phyloP scores from a whole-genome alignment of 1,140 invertebrate genomes.

The Panagrolaimus sp. region DNA sequence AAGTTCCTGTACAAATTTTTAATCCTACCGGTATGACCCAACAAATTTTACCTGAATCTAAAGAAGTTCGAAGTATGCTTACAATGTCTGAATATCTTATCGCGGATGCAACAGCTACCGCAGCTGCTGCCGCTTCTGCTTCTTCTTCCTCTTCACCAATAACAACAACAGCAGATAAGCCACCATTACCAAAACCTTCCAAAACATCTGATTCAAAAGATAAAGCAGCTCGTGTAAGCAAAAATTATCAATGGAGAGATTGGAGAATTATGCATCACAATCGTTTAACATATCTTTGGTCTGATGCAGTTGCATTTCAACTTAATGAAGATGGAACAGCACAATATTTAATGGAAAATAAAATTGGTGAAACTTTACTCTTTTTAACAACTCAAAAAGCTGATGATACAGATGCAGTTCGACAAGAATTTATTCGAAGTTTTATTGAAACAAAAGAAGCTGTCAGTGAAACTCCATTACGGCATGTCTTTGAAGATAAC shows the following conservation, averaged over 20 bases:
- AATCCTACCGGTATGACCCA: too few species aligned
- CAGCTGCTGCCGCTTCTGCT: neutral
- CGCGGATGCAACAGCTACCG: neutral
- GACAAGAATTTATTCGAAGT: neutral
- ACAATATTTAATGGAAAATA: constrained; percentile 12
- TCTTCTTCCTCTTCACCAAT: neutral
- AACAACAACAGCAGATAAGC: too few species aligned
- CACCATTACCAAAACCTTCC: too few species aligned
- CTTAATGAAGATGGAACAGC: constrained; percentile 66
- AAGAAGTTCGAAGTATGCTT: too few species aligned
- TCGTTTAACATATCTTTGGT: constrained; percentile 92
- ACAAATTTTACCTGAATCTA: too few species aligned
- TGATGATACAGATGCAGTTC: neutral
- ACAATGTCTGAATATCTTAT: too few species aligned
- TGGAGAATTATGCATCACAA: constrained; percentile 90
- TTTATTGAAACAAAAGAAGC: too few species aligned
- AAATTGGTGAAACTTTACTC: neutral
- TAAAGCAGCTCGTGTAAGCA: neutral
- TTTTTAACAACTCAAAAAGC: neutral
- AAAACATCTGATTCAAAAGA: neutral
- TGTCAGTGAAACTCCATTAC: neutral
- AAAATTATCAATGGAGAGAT: constrained; percentile 89
- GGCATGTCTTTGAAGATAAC: neutral
- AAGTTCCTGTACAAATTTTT: too few species aligned
- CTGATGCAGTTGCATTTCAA: constrained; percentile 87